Conservation (phyloP, 2,113 vertebrate genomes). For the Porphyrio hochstetteri region DNA sequence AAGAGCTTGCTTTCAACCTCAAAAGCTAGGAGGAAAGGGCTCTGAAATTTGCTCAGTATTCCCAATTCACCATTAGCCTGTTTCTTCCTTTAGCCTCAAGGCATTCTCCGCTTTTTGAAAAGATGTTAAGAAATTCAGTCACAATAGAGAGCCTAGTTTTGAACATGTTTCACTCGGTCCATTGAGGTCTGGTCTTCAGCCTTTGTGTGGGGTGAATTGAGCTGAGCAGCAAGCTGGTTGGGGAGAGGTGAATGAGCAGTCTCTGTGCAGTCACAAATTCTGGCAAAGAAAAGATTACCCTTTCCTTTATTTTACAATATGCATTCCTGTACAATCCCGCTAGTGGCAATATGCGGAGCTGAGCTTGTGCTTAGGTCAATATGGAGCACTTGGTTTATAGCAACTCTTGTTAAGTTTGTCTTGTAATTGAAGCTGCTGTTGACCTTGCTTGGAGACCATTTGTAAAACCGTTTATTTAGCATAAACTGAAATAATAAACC, state of each 20-base stretch:
- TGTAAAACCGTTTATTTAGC: slow-evolving; percentile 90
- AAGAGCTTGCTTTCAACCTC: slow-evolving; percentile 99
- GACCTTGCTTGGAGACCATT: slow-evolving; percentile 88
- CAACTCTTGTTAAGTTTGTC: slow-evolving; percentile 86
- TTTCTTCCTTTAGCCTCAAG: slow-evolving; percentile 99
- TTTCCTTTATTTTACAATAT: slow-evolving; percentile 82
- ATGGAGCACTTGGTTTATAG: slow-evolving; percentile 83
- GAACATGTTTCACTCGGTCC: slow-evolving; percentile 96
- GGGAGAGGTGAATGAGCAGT: slow-evolving; percentile 85
- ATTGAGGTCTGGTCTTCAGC: slow-evolving; percentile 93
- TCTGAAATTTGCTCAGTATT: slow-evolving; percentile 99
- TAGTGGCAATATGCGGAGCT: slow-evolving; percentile 72
- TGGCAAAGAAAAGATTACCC: slow-evolving; percentile 80
- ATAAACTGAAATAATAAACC: slow-evolving; percentile 91
- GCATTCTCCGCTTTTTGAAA: slow-evolving; percentile 99
- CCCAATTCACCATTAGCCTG: slow-evolving; percentile 99
- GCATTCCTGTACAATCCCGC: slow-evolving; percentile 80
- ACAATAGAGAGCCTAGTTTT: slow-evolving; percentile 97
- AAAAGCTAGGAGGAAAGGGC: slow-evolving; percentile 99
- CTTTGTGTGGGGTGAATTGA: slow-evolving; percentile 98
- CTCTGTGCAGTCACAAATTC: slow-evolving; percentile 82
- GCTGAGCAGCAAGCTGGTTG: slow-evolving; percentile 85
- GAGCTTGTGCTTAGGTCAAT: slow-evolving; percentile 80
- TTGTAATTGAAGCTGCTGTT: slow-evolving; percentile 88
- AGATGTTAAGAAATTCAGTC: slow-evolving; percentile 99